Conservation (phyloP, 2,113 vertebrate species). For the Corythornis cristatus region DNA sequence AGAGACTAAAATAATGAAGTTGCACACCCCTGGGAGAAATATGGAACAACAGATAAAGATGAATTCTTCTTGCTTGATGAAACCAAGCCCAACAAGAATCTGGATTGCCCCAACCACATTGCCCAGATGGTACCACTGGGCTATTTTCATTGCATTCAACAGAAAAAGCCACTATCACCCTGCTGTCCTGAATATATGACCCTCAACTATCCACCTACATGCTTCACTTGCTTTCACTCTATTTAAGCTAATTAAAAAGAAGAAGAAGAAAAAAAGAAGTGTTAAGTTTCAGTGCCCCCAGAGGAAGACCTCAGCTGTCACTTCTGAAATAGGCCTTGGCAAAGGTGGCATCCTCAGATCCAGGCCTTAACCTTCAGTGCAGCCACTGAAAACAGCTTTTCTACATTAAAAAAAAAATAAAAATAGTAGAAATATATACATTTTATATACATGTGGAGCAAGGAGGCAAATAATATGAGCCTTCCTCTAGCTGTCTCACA, state of each 20-base stretch:
- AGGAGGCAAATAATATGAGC: neutral
- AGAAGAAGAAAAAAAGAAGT: neutral
- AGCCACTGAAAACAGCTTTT: accelerated
- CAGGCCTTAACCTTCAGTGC: neutral
- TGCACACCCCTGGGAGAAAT: neutral
- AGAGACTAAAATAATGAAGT: neutral
- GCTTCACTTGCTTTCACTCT: neutral
- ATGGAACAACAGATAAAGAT: neutral
- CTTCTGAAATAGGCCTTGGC: neutral
- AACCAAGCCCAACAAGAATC: neutral
- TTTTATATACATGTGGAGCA: accelerated
- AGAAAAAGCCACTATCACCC: neutral
- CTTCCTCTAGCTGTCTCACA: neutral
- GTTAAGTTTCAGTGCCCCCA: neutral
- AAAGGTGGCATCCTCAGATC: neutral
- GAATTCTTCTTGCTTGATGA: neutral
- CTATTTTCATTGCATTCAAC: accelerated
- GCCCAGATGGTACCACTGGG: neutral
- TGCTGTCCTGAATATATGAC: accelerated
- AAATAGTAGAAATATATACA: neutral
- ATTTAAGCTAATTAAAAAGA: neutral
- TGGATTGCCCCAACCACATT: neutral
- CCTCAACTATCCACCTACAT: neutral
- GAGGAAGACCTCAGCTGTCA: neutral
- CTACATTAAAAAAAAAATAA: accelerated